Evolutionary conservation across 2,888 invertebrate species (phyloP).

Genomic region (Melanotus villosus): DNA sequence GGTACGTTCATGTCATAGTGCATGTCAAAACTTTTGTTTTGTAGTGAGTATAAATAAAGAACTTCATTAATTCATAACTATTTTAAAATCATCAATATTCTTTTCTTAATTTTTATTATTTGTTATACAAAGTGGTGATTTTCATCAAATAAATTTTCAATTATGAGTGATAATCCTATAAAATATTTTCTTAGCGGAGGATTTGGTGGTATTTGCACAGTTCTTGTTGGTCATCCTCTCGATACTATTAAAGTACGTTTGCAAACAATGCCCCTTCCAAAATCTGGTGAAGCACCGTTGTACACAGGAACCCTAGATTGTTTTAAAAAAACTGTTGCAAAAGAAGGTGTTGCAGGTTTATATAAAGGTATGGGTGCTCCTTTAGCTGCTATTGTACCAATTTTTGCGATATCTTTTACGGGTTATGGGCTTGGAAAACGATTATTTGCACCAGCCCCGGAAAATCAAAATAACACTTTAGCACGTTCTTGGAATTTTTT

Average conservation of each 20-base stretch:
- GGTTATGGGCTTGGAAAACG: slow-evolving; percentile 94
- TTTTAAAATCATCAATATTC: too few relatives aligned
- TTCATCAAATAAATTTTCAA: too few relatives aligned
- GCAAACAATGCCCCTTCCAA: slow-evolving; percentile 90
- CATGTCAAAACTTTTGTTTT: too few relatives aligned
- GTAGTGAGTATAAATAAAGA: too few relatives aligned
- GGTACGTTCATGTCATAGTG: slow-evolving; percentile 58
- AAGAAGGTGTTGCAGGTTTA: slow-evolving; percentile 47
- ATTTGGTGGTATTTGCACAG: slow-evolving; percentile 96
- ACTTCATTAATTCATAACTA: too few relatives aligned
- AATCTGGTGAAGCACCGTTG: slow-evolving; percentile 79
- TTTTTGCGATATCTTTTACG: slow-evolving; percentile 95
- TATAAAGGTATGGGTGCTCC: slow-evolving; percentile 78
- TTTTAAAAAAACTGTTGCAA: slow-evolving; percentile 79
- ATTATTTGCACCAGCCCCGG: slow-evolving; percentile 68
- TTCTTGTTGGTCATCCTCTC: slow-evolving; percentile 95
- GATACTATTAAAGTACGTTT: slow-evolving; percentile 89
- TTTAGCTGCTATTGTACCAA: slow-evolving; percentile 91
- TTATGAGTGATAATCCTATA: slow-evolving; percentile 19
- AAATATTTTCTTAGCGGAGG: slow-evolving; percentile 94
- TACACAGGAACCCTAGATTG: slow-evolving; percentile 92
- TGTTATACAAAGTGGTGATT: too few relatives aligned
- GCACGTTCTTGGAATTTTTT: slow-evolving; percentile 85
- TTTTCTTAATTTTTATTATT: too few relatives aligned
- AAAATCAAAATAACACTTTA: slow-evolving; percentile 72